A percentile compares a stretch with the other conserved stretches of the same genome.
Conservation (phyloP, 2,888 invertebrate species). For the Periphyllus acericola region DNA sequence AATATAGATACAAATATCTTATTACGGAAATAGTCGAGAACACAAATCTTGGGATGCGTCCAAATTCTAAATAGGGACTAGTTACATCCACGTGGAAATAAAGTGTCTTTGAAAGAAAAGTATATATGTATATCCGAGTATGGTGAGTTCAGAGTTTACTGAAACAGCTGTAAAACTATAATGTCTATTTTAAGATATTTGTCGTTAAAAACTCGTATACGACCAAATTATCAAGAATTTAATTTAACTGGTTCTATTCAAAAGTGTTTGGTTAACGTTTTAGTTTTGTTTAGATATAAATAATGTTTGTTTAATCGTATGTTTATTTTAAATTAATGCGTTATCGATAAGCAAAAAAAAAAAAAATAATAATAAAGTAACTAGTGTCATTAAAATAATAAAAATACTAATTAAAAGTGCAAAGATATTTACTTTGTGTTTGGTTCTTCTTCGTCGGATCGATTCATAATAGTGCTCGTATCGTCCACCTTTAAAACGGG, state of each 20-base stretch:
- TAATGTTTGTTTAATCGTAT: constrained; percentile 2
- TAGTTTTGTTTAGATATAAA: neutral
- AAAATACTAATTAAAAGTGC: constrained; percentile 47
- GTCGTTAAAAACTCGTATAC: neutral
- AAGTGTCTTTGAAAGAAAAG: neutral
- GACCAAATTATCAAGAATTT: neutral
- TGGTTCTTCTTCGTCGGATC: constrained; percentile 52
- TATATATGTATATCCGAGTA: neutral
- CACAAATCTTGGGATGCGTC: constrained; percentile 10
- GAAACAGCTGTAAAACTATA: neutral
- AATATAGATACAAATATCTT: neutral
- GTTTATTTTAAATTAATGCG: constrained; percentile 4
- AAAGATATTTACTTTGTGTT: constrained; percentile 59
- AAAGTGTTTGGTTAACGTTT: neutral
- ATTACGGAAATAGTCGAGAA: neutral
- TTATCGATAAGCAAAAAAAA: constrained; percentile 9
- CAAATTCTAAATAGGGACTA: constrained; percentile 39
- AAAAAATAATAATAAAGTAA: constrained; percentile 6
- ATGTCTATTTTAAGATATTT: neutral
- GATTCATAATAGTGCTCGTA: constrained; percentile 58
- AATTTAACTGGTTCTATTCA: neutral
- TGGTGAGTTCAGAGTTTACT: neutral
- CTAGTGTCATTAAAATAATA: constrained; percentile 6
- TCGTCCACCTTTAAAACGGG: constrained; percentile 60
- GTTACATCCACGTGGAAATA: neutral